Evolutionary conservation across 2,113 vertebrate species (phyloP).

Genomic region (Deroptyus accipitrinus): DNA sequence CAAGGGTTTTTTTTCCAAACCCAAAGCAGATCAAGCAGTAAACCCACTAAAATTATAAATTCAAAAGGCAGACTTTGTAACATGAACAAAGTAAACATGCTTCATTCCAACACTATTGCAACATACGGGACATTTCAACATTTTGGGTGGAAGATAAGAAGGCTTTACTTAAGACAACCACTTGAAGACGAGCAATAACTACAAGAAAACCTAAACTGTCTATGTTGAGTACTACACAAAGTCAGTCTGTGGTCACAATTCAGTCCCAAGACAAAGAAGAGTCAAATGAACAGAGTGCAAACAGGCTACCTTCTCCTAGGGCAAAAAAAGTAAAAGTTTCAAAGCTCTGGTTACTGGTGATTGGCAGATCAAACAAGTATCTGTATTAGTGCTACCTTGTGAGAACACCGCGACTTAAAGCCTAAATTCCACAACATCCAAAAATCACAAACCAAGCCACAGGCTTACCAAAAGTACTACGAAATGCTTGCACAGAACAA

Average conservation of each 20-base stretch:
- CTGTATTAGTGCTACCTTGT: not conserved
- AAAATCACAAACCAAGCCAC: not conserved
- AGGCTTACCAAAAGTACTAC: not conserved
- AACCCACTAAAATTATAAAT: not conserved
- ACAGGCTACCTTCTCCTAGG: not conserved
- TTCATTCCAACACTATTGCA: not conserved
- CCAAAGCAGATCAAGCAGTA: not conserved
- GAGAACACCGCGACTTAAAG: not conserved
- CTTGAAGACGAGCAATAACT: not conserved
- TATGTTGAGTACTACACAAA: not conserved
- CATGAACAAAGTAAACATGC: not conserved
- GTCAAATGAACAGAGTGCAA: not conserved
- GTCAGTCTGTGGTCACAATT: not conserved
- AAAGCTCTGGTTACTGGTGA: not conserved
- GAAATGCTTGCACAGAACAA: not conserved
- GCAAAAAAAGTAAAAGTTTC: not conserved
- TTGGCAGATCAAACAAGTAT: not conserved
- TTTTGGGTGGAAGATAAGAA: not conserved
- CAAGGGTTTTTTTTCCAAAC: not conserved
- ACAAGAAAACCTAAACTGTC: not conserved
- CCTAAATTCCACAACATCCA: not conserved
- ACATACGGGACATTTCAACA: not conserved
- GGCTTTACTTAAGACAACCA: not conserved
- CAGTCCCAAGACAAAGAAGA: not conserved
- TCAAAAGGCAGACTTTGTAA: not conserved